Base-by-base conservation (phyloP, 1,140 invertebrate species). In the Micrasema longulum region DNA sequence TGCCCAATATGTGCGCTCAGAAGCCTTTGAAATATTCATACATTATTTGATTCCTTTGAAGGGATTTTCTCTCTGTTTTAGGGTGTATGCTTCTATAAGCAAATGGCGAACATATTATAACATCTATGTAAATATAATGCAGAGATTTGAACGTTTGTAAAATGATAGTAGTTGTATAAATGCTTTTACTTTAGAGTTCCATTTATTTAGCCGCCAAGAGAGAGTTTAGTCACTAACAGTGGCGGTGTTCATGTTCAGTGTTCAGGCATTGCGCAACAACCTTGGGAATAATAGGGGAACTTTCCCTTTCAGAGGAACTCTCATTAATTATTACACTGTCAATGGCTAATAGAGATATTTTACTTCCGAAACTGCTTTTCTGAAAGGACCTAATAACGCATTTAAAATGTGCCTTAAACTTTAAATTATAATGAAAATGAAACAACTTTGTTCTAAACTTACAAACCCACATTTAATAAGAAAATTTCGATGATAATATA, bases 41-140 rank as follows among this genome's bases (percentile, higher is more conserved):
- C 12, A 55, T 55, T 7, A 31, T 55, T 55, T 55, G 2, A 55
- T 23, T 55, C 52, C 52, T 55, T 55, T 55, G 52, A 26, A 55
- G 12, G 12, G 52, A 55, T 55, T 55, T 55, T 55, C 22, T 26
- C 26, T 31, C 22, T 55, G 52, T 55, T 55, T 55, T 55, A 14
- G 26, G 3, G 14, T 22, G 26, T 16, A 31, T 31, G 20, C 26
- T 12, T 31, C 35, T 14, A 55, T 31, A 12, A 3, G 35, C 52
- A 16, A 5, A 55, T 16, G 52, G 9, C 35, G 52, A 12, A 26
- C 12, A 36, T n/a, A 55, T 55, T n/a, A n/a, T n/a, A n/a, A n/a
- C n/a, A n/a, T n/a, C n/a, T n/a, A n/a, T n/a, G n/a, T n/a, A n/a
- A n/a, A n/a, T n/a, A n/a, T n/a, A n/a, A n/a, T n/a, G n/a, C n/a